A percentile compares a stretch with the other conserved stretches of the same genome.
phyloP scores from a whole-genome alignment of 1,140 invertebrate species.

The Ceratina japonica region DNA sequence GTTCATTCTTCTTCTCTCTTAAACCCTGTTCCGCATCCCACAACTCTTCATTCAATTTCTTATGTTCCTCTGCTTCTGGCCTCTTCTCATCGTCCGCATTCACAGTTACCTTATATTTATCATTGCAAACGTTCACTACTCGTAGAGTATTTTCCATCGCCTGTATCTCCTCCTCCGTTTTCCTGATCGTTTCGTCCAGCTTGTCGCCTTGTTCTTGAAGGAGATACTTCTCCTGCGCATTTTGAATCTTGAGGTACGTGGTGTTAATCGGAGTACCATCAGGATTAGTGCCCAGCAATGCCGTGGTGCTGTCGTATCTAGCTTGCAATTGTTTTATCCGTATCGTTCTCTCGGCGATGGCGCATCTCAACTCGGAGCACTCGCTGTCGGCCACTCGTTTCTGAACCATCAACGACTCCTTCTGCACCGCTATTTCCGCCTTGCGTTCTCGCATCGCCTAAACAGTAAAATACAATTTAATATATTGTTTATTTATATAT shows the following conservation, averaged over 20 bases:
- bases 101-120: conserved; percentile 81
- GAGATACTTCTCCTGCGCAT: conserved; percentile 84
- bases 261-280: conserved; percentile 82
- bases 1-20: conserved; percentile 51
- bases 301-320: conserved; percentile 69
- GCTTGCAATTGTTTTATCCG: conserved; percentile 83
- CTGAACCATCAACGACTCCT: conserved; percentile 81
- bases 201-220: conserved; percentile 85
- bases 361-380: conserved; percentile 79
- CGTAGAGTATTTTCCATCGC: conserved; percentile 88
- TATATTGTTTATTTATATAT: neutral
- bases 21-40: conserved; percentile 65
- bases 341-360: conserved; percentile 80
- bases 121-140: conserved; percentile 84
- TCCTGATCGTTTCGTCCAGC: conserved; percentile 84
- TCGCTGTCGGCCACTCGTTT: conserved; percentile 81
- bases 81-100: conserved; percentile 78
- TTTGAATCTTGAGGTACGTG: conserved; percentile 85
- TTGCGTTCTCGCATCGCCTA: conserved; percentile 84
- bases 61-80: conserved; percentile 77
- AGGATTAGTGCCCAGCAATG: conserved; percentile 75
- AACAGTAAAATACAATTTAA: neutral
- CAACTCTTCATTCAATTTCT: conserved; percentile 80
- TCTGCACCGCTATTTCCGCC: conserved; percentile 82
- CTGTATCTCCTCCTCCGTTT: conserved; percentile 85